Percentiles rank a stretch among this genome's conserved stretches.
Conservation (phyloP, 2,797 vertebrate species). For the Uromys caudimaculatus region DNA sequence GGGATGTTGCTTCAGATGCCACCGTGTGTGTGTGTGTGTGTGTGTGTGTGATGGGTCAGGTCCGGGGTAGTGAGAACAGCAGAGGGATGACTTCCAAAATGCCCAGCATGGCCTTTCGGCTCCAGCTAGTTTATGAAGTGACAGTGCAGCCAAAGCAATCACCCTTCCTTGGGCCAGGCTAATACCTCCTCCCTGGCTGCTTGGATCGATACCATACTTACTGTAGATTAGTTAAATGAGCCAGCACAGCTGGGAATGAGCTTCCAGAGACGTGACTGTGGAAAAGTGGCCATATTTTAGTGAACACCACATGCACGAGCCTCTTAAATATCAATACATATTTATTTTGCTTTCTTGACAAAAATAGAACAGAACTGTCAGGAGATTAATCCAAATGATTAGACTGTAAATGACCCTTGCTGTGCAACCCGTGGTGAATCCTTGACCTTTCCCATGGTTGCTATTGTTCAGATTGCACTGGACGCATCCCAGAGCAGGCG, state of each 20-base stretch:
- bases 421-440: conserved; percentile 43
- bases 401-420: conserved; percentile 64
- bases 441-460: conserved; percentile 52
- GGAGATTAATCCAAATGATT: conserved; percentile 76
- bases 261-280: conserved; percentile 76
- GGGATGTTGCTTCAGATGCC: neutral
- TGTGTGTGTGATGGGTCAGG: neutral
- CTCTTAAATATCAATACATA: conserved; percentile 81
- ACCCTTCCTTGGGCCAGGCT: conserved; percentile 61
- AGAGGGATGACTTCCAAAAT: conserved; percentile 38
- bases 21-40: neutral
- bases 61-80: neutral
- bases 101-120: neutral
- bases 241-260: conserved; percentile 80
- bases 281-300: conserved; percentile 78
- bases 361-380: conserved; percentile 79
- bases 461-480: neutral
- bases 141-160: conserved; percentile 49
- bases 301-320: conserved; percentile 65
- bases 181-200: conserved; percentile 65
- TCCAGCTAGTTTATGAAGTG: conserved; percentile 46
- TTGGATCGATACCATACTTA: conserved; percentile 79
- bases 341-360: conserved; percentile 80
- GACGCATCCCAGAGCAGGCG: neutral
- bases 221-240: conserved; percentile 81